A percentile compares a stretch with the other conserved stretches of the same genome.
Conservation (phyloP, 2,888 invertebrate genomes). For the Allacma fusca region DNA sequence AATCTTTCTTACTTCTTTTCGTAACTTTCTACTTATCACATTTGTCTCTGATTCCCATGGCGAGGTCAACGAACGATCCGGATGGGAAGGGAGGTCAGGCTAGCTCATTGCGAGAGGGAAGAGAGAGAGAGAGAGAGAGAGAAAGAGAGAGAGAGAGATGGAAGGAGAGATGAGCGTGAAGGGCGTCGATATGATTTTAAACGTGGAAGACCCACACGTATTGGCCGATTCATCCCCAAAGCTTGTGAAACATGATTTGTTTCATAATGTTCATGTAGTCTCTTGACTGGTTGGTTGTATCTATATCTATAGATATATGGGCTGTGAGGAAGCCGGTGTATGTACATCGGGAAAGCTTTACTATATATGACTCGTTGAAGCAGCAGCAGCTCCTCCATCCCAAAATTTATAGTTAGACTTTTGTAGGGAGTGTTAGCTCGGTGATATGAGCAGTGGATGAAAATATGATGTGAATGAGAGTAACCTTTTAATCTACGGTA, state of each 20-base stretch:
- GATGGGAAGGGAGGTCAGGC: background rate
- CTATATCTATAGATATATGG: background rate
- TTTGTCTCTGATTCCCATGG: slow-evolving; percentile 35
- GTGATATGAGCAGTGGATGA: too few relatives aligned
- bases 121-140: slow-evolving; percentile 10
- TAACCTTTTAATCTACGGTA: too few relatives aligned
- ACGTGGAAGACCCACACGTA: slow-evolving; percentile 29
- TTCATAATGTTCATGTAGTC: slow-evolving; percentile 24
- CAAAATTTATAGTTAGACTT: too few relatives aligned
- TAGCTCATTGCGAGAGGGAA: background rate
- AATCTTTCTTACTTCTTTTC: background rate
- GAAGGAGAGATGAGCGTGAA: slow-evolving; percentile 9
- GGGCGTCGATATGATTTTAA: slow-evolving; percentile 20
- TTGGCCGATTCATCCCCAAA: slow-evolving; percentile 25
- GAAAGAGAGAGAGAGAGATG: background rate
- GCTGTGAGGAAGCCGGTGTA: background rate
- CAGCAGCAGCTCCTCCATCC: too few relatives aligned
- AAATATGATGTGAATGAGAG: too few relatives aligned
- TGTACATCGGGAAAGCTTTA: too few relatives aligned
- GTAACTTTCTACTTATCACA: slow-evolving; percentile 36
- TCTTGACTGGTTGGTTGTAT: too few relatives aligned
- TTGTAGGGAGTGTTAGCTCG: too few relatives aligned
- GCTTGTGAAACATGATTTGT: slow-evolving; percentile 31
- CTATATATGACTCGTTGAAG: too few relatives aligned
- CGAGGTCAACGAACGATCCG: slow-evolving; percentile 38